Evolutionary conservation across 2,888 invertebrate genomes (phyloP), one percentile per base, ranked within the genome.

Genomic region (Eledona agricola): DNA sequence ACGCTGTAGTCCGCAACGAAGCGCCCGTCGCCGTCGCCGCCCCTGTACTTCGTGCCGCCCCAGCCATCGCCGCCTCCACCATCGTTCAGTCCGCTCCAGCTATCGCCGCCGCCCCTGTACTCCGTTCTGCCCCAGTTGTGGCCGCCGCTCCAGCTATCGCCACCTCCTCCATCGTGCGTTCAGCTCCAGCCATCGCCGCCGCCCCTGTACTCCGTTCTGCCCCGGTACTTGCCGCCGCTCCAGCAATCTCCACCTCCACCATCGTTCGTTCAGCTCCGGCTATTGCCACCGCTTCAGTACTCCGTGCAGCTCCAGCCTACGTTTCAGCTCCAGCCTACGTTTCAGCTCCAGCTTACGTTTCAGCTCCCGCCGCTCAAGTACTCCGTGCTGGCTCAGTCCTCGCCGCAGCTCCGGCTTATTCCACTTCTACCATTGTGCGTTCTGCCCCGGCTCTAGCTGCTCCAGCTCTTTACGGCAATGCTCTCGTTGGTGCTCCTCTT

Each of bases 1-100:
- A 79, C 70, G 80, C 80, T 37, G 77, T 80, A 22, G 79, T 80
- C n/a, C 77, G 78, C 62, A 78, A 79, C 51, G 79, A 79, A 57
- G 74, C 78, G 16, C 62, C 77, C 16, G 65, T 69, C 49, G 77
- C 78, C 15, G 65, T 70, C 47, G 77, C 72, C 2, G 67, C 73
- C 2, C 43, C 34, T 12, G 40, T 28, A 19, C 52, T 58, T 17
- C 51, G 52, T 35, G 29, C 49, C 10, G 58, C 51, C n/a, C 51
- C 51, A 10, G 55, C 53, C n/a, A 60, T 68, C 2, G 66, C 67
- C n/a, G 66, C 32, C 13, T 66, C 74, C 5, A 46, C 46, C 7
- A 35, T 35, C 9, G 55, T 58, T 22, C 56, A 56, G 32, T 65
- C 34, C 22, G 42, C 51, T 42, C 42, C 51, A 15, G 19, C 22